Percentiles rank a stretch among this genome's conserved stretches.
These are phyloP conservation scores for Samia ricini DNA, from an alignment of 1,140 invertebrate species.

Conservation along the genomic window DNA sequence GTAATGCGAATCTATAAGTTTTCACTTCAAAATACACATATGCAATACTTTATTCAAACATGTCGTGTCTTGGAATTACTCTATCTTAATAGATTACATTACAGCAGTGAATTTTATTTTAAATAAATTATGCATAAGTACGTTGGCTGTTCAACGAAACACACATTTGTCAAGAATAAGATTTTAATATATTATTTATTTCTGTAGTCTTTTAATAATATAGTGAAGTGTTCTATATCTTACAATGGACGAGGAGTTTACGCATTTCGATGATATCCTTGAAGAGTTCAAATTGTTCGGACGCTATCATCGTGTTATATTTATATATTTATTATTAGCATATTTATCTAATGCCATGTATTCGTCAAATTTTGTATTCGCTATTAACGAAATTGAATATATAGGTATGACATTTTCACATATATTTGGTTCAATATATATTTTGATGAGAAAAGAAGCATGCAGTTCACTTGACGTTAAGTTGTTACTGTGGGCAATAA, in stretches of 20 bases:
- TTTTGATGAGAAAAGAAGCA: too few relatives aligned
- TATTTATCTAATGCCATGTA: constrained; percentile 42
- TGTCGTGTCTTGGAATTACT: too few relatives aligned
- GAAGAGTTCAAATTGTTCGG: constrained; percentile 43
- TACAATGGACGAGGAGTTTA: background rate
- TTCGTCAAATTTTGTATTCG: constrained; percentile 52
- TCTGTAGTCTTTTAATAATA: background rate
- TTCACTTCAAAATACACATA: too few relatives aligned
- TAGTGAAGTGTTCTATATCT: background rate
- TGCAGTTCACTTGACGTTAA: too few relatives aligned
- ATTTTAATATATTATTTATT: background rate
- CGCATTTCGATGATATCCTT: constrained; percentile 39
- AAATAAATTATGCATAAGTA: too few relatives aligned
- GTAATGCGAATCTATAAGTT: too few relatives aligned
- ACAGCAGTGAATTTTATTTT: too few relatives aligned
- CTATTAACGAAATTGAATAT: constrained; percentile 42
- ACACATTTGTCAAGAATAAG: background rate
- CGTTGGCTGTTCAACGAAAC: background rate
- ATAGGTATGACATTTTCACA: too few relatives aligned
- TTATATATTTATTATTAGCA: constrained; percentile 37
- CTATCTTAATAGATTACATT: too few relatives aligned
- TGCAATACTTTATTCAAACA: too few relatives aligned
- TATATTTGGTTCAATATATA: too few relatives aligned
- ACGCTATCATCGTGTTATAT: constrained; percentile 38
- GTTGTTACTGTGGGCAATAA: too few relatives aligned